phyloP scores from a whole-genome alignment of 2,113 vertebrate genomes.

The Serilophus lunatus region DNA sequence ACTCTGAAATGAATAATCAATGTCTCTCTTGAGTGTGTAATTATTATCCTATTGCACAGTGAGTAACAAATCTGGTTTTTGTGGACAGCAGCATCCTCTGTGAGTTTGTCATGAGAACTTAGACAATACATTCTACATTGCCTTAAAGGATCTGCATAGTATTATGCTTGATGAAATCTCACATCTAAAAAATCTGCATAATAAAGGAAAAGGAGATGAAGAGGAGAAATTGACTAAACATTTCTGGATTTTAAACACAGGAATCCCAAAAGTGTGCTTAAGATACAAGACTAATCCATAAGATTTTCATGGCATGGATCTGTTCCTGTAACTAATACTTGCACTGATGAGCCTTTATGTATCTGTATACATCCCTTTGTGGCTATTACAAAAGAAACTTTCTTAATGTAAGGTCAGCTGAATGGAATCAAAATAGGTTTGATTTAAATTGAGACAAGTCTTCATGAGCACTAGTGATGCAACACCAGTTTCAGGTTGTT shows the following conservation, averaged over 20 bases:
- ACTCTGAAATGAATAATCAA: neutral
- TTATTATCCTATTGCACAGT: neutral
- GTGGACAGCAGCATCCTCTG: neutral
- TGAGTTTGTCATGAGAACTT: neutral
- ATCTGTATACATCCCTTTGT: neutral
- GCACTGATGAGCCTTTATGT: neutral
- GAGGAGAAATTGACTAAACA: neutral
- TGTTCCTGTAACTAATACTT: neutral
- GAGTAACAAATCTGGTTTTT: neutral
- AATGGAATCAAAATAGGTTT: neutral
- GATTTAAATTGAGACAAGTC: neutral
- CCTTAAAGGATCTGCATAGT: neutral
- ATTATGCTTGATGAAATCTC: neutral
- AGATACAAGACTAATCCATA: neutral
- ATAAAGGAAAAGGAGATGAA: neutral
- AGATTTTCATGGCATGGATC: neutral
- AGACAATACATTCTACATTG: neutral
- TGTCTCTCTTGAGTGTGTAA: neutral
- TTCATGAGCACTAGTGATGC: neutral
- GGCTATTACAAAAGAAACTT: neutral
- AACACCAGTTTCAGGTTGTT: neutral
- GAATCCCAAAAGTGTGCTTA: neutral
- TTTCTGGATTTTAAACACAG: neutral
- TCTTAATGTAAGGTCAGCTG: neutral
- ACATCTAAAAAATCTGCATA: neutral